Base-by-base conservation (phyloP, 2,797 vertebrate species). In the Harpagifer antarcticus region DNA sequence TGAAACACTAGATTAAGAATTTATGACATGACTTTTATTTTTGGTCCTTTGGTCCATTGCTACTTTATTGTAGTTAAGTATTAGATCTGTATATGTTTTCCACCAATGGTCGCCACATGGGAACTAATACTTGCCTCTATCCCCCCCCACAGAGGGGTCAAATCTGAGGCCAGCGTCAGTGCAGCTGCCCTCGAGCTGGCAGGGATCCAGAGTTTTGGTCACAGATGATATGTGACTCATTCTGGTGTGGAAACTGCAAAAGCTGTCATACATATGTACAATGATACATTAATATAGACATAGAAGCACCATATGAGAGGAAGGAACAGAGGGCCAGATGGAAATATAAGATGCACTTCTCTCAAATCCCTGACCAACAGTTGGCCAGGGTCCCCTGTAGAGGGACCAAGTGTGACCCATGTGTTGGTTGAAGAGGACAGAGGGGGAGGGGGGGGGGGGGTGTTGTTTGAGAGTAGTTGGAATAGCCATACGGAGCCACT, bases 361-460 rank as follows among this genome's bases (percentile, higher is more conserved):
- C 23, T 68, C 37, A 68, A 81, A 81, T 65, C 37, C 65, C 79
- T 40, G 16, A 45, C 31, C 11, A 73, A 68, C 63, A 72, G 48
- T 54, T 37, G 49, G 55, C 48, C 57, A 48, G 33, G 31, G 63
- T 63, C 47, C 53, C 57, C 47, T 68, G 72, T 5, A 17, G 68
- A 63, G 43, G 31, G 63, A 11, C 47, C 9, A 53, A 11, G 37
- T n/a, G n/a, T n/a, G 68, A 68, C 53, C 53, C 68, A 68, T 72
- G 64, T 76, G 68, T n/a, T 58, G 20, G 20, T 3, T 9, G 43
- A 27, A 55, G 49, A 42, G 13, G n/a, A 33, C 14, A 23, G 52
- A 37, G n/a, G n/a, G 33, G 1, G 52, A 37, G n/a, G n/a, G 33
- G 1, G 11, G 50, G 15, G 52, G 19, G 23, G 27, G 11, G 52